These are phyloP conservation scores for Trimorus sp. DNA, from an alignment of 2,888 invertebrate genomes.

Conservation along the genomic window DNA sequence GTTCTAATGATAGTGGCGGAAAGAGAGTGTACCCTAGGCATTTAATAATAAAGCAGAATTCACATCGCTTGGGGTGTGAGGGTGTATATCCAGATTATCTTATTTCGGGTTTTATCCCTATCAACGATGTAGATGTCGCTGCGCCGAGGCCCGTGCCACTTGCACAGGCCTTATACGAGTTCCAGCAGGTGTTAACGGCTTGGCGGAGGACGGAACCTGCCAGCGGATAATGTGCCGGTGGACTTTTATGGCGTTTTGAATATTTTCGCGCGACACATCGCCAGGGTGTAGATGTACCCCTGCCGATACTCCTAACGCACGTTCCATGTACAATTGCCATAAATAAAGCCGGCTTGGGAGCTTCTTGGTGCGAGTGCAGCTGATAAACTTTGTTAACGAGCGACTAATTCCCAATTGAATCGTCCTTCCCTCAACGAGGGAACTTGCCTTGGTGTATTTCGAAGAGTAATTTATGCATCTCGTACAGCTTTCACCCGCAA, in stretches of 20 bases:
- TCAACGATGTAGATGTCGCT: conserved; percentile 58
- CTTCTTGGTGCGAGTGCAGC: conserved; percentile 61
- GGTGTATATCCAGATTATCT: conserved; percentile 56
- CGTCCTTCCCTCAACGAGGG: conserved; percentile 58
- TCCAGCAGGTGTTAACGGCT: conserved; percentile 65
- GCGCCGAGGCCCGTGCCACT: conserved; percentile 17
- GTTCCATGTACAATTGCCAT: conserved; percentile 65
- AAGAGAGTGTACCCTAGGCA: conserved; percentile 15
- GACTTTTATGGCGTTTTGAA: conserved; percentile 62
- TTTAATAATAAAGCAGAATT: conserved; percentile 50
- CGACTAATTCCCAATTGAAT: conserved; percentile 68
- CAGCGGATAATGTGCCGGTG: conserved; percentile 40
- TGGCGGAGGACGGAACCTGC: conserved; percentile 19
- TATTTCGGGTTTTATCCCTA: conserved; percentile 50
- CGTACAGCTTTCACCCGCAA: conserved; percentile 26
- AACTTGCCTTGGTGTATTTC: conserved; percentile 56
- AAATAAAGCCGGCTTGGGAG: conserved; percentile 63
- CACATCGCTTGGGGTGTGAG: conserved; percentile 26
- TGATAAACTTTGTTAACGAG: conserved; percentile 69
- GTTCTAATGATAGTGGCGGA: too few species aligned
- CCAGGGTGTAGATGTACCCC: conserved; percentile 26
- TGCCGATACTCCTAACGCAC: conserved; percentile 56
- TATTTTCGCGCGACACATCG: conserved; percentile 52
- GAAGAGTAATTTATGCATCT: conserved; percentile 55
- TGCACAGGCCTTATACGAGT: conserved; percentile 38